These are phyloP conservation scores for Drosophila setifemur DNA, from an alignment of 1,140 invertebrate genomes.

Conservation along the genomic window DNA sequence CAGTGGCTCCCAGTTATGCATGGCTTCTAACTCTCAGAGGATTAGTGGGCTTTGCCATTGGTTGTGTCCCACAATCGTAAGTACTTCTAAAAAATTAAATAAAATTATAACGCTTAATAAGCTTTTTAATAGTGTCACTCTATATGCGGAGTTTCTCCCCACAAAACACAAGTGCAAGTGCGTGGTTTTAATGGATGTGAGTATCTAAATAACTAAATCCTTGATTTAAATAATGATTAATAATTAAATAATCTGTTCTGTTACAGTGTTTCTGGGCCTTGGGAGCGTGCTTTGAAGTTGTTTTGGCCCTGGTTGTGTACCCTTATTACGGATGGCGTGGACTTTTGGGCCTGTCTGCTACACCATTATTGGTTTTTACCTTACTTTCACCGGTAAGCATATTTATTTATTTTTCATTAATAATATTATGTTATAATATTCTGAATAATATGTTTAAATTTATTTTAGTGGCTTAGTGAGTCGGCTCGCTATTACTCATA, in stretches of 20 bases:
- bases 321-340: conserved; percentile 95
- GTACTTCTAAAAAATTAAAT: not conserved
- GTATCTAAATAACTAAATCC: conserved; percentile 82
- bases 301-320: conserved; percentile 95
- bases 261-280: conserved; percentile 97
- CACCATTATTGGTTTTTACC: conserved; percentile 93
- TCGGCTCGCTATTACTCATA: conserved; percentile 95
- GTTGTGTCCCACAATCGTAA: conserved; percentile 98
- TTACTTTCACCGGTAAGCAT: conserved; percentile 84
- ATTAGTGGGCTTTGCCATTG: conserved; percentile 97
- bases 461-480: conserved; percentile 50
- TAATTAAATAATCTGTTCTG: not conserved
- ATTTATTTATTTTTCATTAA: too few species aligned
- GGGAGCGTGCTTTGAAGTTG: conserved; percentile 95
- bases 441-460: not conserved
- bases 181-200: conserved; percentile 96
- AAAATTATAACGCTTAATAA: not conserved
- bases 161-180: conserved; percentile 96
- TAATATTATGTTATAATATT: not conserved
- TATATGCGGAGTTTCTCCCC: conserved; percentile 97
- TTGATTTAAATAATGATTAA: not conserved
- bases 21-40: conserved; percentile 95
- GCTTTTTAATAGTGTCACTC: conserved; percentile 89
- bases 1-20: conserved; percentile 94
- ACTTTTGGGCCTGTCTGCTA: conserved; percentile 93